Percentiles rank a stretch among this genome's conserved stretches.
These are phyloP conservation scores for rabbit (Oryctolagus cuniculus) DNA, from an alignment of 2,113 vertebrate genomes.

Conservation along the genomic window mOryCun1.1 NC_091445.1:50568001-50568500, in stretches of 20 bases:
- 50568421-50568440: neutral
- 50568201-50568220: constrained; percentile 46
- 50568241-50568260: neutral
- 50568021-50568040: constrained; percentile 64
- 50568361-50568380: neutral
- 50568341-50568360: neutral
- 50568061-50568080: constrained; percentile 19
- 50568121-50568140: constrained; percentile 42
- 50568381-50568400: neutral
- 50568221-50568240: neutral
- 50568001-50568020: constrained; percentile 75
- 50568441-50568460: constrained; percentile 2
- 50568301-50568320: neutral
- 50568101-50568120: neutral
- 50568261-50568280: neutral
- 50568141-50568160: constrained; percentile 41
- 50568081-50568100: constrained; percentile 36
- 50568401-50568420: neutral
- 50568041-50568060: constrained; percentile 37
- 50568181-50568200: neutral
- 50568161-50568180: neutral
- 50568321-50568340: neutral
- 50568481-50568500: neutral
- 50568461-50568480: neutral
- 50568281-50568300: constrained; percentile 2